These are phyloP conservation scores for Microtus pennsylvanicus DNA, from an alignment of 2,113 vertebrate genomes.

Conservation along the genomic window DNA sequence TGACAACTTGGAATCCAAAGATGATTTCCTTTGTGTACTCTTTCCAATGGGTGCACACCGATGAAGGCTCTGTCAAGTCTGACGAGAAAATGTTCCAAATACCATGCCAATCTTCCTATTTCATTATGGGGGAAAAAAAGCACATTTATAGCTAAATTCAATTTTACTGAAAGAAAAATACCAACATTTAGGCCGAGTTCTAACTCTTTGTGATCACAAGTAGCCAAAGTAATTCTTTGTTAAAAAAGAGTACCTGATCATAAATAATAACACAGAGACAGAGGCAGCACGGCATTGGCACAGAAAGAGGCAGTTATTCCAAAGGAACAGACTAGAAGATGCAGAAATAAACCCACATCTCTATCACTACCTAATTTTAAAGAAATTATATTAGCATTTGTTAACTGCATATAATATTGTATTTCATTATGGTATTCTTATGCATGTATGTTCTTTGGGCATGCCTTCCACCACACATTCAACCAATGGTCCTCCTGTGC, in stretches of 20 bases:
- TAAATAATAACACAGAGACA: neutral
- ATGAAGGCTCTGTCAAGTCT: neutral
- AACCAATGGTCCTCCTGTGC: neutral
- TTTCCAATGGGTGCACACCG: neutral
- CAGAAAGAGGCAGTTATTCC: no score
- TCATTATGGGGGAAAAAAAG: neutral
- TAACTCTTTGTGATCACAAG: neutral
- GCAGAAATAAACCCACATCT: neutral
- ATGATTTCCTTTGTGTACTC: neutral
- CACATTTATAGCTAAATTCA: conserved; percentile 38
- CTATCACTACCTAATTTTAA: neutral
- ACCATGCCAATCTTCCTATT: neutral
- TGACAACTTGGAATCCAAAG: neutral
- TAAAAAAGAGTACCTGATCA: neutral
- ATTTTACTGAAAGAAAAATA: conserved; percentile 21
- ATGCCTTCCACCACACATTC: neutral
- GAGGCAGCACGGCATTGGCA: neutral
- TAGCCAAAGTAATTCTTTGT: neutral
- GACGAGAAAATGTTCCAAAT: conserved; percentile 42
- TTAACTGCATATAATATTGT: neutral
- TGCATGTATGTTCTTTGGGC: neutral
- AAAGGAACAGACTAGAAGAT: neutral
- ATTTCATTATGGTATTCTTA: neutral
- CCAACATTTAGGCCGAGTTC: neutral
- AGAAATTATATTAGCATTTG: neutral